Percentiles rank a stretch among this genome's conserved stretches.
These are phyloP conservation scores for Cnemophilus loriae DNA, from an alignment of 2,113 vertebrate genomes.

Conservation along the genomic window DNA sequence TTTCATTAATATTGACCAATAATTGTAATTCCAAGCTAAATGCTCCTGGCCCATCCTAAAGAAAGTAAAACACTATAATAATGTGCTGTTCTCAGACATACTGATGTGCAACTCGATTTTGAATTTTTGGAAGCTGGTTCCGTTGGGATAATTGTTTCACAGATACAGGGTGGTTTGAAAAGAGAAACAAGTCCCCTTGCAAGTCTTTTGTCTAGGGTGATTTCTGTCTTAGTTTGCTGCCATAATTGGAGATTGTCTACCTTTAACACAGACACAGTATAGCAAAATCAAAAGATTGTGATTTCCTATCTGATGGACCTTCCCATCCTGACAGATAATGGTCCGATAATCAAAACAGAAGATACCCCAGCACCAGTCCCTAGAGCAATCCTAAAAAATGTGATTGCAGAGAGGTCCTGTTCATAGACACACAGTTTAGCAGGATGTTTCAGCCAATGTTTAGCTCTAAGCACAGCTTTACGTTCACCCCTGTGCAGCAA, in stretches of 20 bases:
- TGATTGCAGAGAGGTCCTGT: background rate
- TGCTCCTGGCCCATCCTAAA: background rate
- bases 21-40: background rate
- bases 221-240: background rate
- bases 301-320: background rate
- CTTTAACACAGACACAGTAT: background rate
- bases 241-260: background rate
- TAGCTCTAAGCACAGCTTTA: background rate
- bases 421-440: background rate
- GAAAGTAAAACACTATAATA: background rate
- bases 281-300: background rate
- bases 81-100: background rate
- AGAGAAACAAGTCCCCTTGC: background rate
- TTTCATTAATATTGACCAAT: background rate
- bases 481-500: background rate
- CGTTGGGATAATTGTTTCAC: background rate
- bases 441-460: background rate
- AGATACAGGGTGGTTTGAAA: background rate
- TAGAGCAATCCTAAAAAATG: background rate
- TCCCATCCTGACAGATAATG: background rate
- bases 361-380: background rate
- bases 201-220: background rate
- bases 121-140: background rate
- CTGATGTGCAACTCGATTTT: fast-evolving
- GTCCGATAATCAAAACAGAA: background rate